phyloP scores from a whole-genome alignment of 2,113 vertebrate genomes.

The Leptodactylus fuscus region DNA sequence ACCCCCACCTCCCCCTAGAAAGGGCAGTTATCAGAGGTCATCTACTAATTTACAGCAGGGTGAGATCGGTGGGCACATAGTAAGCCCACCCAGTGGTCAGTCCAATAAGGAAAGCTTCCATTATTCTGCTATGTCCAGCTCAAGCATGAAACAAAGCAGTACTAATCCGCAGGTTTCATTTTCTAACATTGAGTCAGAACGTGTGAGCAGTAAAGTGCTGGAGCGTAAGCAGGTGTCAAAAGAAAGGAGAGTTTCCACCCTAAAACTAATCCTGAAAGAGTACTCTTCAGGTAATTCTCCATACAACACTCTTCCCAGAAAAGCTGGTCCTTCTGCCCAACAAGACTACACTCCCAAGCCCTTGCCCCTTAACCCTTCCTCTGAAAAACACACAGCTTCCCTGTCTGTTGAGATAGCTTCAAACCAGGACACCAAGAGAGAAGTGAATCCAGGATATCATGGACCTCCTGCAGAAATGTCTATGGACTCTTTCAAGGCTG shows the following conservation, averaged over 20 bases:
- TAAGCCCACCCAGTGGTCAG: constrained; percentile 61
- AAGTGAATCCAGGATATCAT: constrained; percentile 71
- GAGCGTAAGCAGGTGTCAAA: constrained; percentile 74
- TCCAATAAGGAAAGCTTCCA: constrained; percentile 71
- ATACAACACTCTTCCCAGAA: constrained; percentile 61
- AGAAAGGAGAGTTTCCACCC: constrained; percentile 83
- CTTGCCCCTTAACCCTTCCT: constrained; percentile 66
- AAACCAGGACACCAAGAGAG: constrained; percentile 70
- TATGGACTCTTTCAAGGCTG: constrained; percentile 74
- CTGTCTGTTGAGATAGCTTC: constrained; percentile 82
- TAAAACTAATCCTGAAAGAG: constrained; percentile 81
- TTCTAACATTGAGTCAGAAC: constrained; percentile 62
- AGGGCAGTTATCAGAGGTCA: constrained; percentile 80
- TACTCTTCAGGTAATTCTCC: constrained; percentile 54
- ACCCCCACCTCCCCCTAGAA: constrained; percentile 83
- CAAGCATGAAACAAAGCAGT: constrained; percentile 75
- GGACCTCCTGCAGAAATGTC: constrained; percentile 73
- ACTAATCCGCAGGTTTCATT: constrained; percentile 67
- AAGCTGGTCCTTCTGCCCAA: constrained; percentile 63
- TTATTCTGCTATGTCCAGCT: constrained; percentile 78
- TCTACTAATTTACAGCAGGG: constrained; percentile 66
- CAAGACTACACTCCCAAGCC: constrained; percentile 65
- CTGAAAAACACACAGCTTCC: constrained; percentile 78
- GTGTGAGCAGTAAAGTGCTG: constrained; percentile 65
- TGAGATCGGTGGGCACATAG: constrained; percentile 65